Base-by-base conservation (phyloP, 2,888 invertebrate species). In the Camponotus fellah region DNA sequence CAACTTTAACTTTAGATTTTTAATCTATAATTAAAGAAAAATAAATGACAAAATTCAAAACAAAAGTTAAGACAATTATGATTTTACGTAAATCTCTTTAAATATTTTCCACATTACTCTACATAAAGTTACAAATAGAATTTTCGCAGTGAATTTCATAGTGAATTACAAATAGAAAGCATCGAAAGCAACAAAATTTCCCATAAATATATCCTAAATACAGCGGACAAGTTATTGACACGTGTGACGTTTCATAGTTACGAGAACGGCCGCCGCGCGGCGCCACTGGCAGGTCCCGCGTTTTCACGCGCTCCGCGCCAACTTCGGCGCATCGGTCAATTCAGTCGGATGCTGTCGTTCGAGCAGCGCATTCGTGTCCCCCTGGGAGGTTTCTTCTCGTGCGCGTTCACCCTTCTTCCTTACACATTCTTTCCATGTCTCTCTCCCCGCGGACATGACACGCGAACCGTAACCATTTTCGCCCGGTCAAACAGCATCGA, bases 261-360 rank as follows among this genome's bases (percentile, higher is more conserved):
- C 9, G 3, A 0, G 10, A 21, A 26, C 8, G 9, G 17, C 21
- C 34, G 49, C 21, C 43, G 2, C 3, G 75, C 12, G 49, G 14
- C 14, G 69, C 49, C 66, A 53, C 21, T 8, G 2, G 43, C 12
- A 12, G 17, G n/a, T n/a, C 6, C 12, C 12, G 58, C 32, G 8
- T 9, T 12, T 12, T 17, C 66, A 49, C 21, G 14, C 79, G 34
- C 6, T 40, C 9, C 46, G 58, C 34, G 10, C 40, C 68, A 53
- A 53, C 53, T 53, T 53, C 53, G n/a, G 76, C 34, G n/a, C 60
- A 60, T 69, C 66, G 9, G 21, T 21, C 53, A 53, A 53, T n/a
- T n/a, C 89, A 89, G 88, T 89, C 85, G 89, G 86, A 89, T 89
- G 89, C 89, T 88, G 89, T 88, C 89, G 84, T 82, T 88, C 83